Evolutionary conservation across 1,140 invertebrate species (phyloP).

Genomic region (Drosophila pallidifrons): DNA sequence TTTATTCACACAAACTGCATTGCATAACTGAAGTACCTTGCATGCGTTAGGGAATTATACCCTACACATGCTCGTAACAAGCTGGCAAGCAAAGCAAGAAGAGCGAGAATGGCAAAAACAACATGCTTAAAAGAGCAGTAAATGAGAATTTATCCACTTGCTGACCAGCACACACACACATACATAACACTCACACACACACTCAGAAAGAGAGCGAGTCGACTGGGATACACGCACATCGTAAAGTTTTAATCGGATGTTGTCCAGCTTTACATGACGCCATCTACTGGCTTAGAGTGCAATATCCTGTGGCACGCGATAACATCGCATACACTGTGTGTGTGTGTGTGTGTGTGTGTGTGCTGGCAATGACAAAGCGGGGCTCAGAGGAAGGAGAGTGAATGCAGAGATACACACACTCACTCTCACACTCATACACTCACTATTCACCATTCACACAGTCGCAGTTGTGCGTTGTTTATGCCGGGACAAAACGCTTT

Average conservation of each 20-base stretch:
- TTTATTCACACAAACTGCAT: neutral
- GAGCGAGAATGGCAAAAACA: slow-evolving; percentile 68
- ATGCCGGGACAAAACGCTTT: slow-evolving; percentile 63
- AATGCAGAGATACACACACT: slow-evolving; percentile 3
- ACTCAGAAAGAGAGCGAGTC: slow-evolving; percentile 22
- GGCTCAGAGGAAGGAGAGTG: slow-evolving; percentile 17
- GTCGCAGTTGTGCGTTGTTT: slow-evolving; percentile 54
- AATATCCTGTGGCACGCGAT: slow-evolving; percentile 84
- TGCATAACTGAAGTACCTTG: neutral
- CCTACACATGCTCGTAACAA: slow-evolving; percentile 30
- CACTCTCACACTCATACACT: slow-evolving; percentile 2
- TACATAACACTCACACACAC: slow-evolving; percentile 8
- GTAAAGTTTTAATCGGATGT: slow-evolving; percentile 84
- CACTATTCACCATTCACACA: neutral
- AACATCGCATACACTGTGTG: slow-evolving; percentile 60
- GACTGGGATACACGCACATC: slow-evolving; percentile 75
- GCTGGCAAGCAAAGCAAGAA: slow-evolving; percentile 51
- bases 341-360: neutral
- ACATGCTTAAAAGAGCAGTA: slow-evolving; percentile 84
- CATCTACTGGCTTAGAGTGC: slow-evolving; percentile 83
- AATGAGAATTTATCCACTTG: slow-evolving; percentile 84
- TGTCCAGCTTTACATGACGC: slow-evolving; percentile 82
- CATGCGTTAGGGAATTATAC: neutral
- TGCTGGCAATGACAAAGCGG: slow-evolving; percentile 24
- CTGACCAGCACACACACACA: slow-evolving; percentile 54